These are phyloP conservation scores for Gavia stellata DNA, from an alignment of 2,113 vertebrate genomes.

Conservation along the genomic window DNA sequence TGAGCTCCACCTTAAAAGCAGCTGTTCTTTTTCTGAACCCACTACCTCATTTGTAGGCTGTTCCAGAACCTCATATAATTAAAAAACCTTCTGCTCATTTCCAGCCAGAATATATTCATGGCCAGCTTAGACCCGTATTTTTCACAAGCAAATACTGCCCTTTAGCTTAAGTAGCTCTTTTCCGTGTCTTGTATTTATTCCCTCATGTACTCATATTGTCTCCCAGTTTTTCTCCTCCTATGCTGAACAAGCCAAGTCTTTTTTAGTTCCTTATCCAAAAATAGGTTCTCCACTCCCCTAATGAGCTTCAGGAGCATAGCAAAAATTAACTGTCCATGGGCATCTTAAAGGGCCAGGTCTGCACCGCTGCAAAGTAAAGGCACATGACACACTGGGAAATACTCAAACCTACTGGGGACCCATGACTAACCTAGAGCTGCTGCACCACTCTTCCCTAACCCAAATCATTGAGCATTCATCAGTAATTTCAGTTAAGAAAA, in stretches of 20 bases:
- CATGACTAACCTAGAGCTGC: not conserved
- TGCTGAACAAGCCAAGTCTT: not conserved
- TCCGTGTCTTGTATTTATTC: not conserved
- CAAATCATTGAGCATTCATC: accelerated
- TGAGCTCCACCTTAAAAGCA: conserved; percentile 10
- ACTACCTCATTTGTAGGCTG: not conserved
- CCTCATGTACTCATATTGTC: not conserved
- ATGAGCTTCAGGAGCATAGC: not conserved
- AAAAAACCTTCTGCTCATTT: not conserved
- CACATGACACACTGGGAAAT: not conserved
- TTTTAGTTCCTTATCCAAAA: not conserved
- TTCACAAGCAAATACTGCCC: not conserved
- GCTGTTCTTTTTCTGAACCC: not conserved
- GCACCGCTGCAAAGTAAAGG: not conserved
- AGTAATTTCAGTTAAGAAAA: not conserved
- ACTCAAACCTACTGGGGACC: not conserved
- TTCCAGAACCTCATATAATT: not conserved
- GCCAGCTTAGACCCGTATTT: not conserved
- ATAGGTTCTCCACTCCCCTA: not conserved
- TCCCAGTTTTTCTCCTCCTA: not conserved
- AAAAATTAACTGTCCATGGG: not conserved
- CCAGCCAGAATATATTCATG: not conserved
- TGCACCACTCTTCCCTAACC: not conserved
- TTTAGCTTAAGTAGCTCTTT: not conserved
- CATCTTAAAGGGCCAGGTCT: not conserved